Evolutionary conservation across 2,113 vertebrate genomes (phyloP).

Genomic region (Ameiurus melas): DNA sequence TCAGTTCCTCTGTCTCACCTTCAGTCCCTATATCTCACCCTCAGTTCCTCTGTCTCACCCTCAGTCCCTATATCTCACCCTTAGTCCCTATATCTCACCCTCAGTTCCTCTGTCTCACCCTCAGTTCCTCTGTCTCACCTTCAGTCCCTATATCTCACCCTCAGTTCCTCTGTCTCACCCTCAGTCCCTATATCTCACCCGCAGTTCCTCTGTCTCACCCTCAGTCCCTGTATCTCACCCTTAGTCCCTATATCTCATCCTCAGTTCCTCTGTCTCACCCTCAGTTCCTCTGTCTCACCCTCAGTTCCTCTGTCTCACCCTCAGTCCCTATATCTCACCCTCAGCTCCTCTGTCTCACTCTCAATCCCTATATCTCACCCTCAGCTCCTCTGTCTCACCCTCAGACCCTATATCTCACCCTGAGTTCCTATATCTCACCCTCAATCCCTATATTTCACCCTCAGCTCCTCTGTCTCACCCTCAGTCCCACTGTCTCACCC

Average conservation of each 20-base stretch:
- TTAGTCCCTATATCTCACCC: too few species aligned
- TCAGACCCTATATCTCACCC: background rate
- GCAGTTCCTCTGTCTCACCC: background rate
- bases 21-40: too few species aligned
- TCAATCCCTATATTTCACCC: background rate
- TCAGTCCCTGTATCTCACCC: background rate
- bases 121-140: background rate
- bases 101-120: background rate
- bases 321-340: background rate
- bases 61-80: too few species aligned
- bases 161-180: background rate
- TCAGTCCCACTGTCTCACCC: background rate
- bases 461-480: too few species aligned
- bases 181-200: background rate
- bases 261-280: background rate
- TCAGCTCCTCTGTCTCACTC: background rate
- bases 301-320: background rate
- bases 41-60: too few species aligned
- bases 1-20: too few species aligned
- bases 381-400: background rate
- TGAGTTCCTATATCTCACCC: background rate
- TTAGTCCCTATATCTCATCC: background rate
- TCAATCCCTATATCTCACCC: background rate
- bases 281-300: background rate
- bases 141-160: background rate